Percentiles rank a stretch among this genome's conserved stretches.
These are phyloP conservation scores for Acipenser ruthenus DNA, from an alignment of 2,797 vertebrate species.

Conservation along the genomic window DNA sequence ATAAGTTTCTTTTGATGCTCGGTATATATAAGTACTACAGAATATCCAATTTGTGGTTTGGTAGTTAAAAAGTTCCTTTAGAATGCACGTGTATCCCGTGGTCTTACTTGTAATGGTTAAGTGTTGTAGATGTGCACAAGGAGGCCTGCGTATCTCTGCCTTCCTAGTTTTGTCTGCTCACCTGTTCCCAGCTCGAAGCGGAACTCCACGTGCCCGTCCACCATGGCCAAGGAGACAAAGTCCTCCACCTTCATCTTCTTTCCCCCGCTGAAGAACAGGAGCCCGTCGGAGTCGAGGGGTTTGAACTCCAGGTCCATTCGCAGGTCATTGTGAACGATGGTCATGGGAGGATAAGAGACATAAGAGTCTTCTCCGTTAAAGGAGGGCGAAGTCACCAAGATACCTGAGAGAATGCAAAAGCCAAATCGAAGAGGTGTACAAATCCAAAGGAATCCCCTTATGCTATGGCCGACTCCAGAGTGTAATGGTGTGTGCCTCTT, in stretches of 20 bases:
- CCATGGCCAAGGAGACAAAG: conserved; percentile 80
- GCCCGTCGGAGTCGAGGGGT: conserved; percentile 60
- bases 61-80: too few species aligned
- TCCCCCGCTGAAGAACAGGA: conserved; percentile 87
- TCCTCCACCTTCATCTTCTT: conserved; percentile 84
- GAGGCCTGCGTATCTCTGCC: too few species aligned
- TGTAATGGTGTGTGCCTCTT: too few species aligned
- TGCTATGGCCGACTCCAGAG: too few species aligned
- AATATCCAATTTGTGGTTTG: too few species aligned
- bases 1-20: too few species aligned
- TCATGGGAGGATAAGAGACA: conserved; percentile 79
- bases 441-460: too few species aligned
- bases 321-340: conserved; percentile 87
- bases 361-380: conserved; percentile 73
- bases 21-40: too few species aligned
- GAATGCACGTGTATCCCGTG: too few species aligned
- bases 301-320: conserved; percentile 85
- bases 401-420: conserved; percentile 49
- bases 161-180: conserved; percentile 31
- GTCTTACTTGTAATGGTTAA: too few species aligned
- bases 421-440: background rate
- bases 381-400: conserved; percentile 75
- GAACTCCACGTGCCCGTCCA: conserved; percentile 77
- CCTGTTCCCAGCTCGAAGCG: conserved; percentile 94
- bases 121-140: too few species aligned